Evolutionary conservation across 2,797 vertebrate genomes (phyloP).

Genomic region (Ciconia nigra): DNA sequence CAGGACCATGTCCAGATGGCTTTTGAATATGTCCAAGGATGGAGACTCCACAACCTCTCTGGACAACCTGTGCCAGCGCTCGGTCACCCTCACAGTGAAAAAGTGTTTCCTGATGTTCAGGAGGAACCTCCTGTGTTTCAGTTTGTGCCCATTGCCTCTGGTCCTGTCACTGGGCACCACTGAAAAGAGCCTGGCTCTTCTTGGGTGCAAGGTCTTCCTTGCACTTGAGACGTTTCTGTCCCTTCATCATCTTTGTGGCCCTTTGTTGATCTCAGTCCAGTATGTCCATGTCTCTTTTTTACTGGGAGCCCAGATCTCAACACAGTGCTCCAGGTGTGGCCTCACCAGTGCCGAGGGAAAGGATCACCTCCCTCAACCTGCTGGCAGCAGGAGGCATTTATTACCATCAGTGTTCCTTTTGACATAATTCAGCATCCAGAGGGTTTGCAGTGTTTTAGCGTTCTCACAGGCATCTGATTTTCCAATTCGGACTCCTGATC

Average conservation of each 20-base stretch:
- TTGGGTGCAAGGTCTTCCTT: background rate
- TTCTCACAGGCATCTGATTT: background rate
- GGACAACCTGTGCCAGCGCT: background rate
- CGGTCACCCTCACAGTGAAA: background rate
- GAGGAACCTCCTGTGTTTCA: background rate
- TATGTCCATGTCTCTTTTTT: background rate
- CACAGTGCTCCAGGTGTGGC: background rate
- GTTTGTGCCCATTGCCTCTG: background rate
- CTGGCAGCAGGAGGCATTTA: background rate
- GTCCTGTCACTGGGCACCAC: background rate
- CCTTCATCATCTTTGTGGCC: background rate
- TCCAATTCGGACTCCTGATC: background rate
- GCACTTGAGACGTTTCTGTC: background rate
- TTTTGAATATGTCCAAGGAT: background rate
- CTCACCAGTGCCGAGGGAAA: background rate
- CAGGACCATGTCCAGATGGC: background rate
- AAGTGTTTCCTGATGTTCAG: background rate
- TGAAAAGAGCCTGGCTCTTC: background rate
- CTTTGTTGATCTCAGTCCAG: background rate
- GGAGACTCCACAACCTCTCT: background rate
- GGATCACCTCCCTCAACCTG: background rate
- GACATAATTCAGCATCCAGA: background rate
- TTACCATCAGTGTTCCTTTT: background rate
- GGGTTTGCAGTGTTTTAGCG: background rate
- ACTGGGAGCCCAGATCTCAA: background rate